Conservation (phyloP, 2,888 invertebrate genomes). For the Onchidella celtica region DNA sequence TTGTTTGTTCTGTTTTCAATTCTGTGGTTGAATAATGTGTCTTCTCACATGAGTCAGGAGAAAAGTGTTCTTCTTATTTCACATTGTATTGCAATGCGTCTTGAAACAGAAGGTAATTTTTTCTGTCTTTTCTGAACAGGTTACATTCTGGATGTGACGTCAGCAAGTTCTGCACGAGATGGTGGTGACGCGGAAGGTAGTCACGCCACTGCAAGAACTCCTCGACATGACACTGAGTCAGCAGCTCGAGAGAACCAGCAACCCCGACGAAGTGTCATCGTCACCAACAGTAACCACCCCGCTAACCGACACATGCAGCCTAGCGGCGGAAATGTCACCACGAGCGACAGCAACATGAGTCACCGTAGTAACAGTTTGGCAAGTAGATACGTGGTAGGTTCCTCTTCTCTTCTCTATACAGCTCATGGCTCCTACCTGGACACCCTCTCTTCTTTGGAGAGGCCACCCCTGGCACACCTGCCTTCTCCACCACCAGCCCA, state of each 20-base stretch:
- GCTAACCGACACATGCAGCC: slow-evolving; percentile 15
- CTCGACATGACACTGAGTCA: slow-evolving; percentile 34
- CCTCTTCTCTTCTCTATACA: background rate
- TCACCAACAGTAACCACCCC: slow-evolving; percentile 43
- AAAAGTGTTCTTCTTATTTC: no score
- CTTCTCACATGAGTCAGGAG: no score
- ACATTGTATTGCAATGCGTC: no score
- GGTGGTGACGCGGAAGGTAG: slow-evolving; percentile 16
- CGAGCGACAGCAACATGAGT: background rate
- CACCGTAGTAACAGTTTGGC: background rate
- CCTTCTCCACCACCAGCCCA: slow-evolving; percentile 50
- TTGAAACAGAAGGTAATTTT: background rate
- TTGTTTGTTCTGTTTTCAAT: no score
- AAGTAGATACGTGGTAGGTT: background rate
- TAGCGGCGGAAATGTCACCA: background rate
- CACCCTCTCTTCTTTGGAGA: background rate
- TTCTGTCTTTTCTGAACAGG: slow-evolving; percentile 23
- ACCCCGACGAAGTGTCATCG: slow-evolving; percentile 45
- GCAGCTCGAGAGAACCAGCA: slow-evolving; percentile 47
- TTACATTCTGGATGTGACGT: slow-evolving; percentile 39
- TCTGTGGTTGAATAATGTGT: no score
- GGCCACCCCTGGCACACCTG: background rate
- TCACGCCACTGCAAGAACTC: slow-evolving; percentile 45
- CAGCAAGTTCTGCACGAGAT: slow-evolving; percentile 40
- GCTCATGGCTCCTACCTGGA: background rate